Conservation (phyloP, 2,797 vertebrate genomes). For the Chelonia mydas region DNA sequence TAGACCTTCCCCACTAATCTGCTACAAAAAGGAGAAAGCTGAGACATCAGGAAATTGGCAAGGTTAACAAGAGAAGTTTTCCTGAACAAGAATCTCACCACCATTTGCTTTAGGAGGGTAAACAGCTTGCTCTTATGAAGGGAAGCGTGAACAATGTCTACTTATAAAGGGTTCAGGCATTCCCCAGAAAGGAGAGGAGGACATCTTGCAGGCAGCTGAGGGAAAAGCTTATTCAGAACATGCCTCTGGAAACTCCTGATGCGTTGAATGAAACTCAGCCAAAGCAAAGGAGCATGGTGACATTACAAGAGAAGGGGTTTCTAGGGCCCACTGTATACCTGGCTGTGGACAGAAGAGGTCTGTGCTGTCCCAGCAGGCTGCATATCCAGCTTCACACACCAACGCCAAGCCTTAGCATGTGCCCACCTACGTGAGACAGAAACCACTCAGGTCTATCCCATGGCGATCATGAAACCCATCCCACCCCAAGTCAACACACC, state of each 20-base stretch:
- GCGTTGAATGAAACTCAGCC: rapidly evolving
- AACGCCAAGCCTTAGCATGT: neutral
- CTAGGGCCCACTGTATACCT: neutral
- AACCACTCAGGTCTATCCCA: neutral
- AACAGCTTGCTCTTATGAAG: neutral
- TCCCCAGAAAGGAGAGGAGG: neutral
- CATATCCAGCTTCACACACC: neutral
- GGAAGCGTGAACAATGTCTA: neutral
- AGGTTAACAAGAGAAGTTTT: neutral
- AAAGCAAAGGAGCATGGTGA: neutral
- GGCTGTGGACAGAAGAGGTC: neutral
- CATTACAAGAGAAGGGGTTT: neutral
- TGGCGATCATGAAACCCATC: neutral
- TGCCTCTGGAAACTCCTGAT: neutral
- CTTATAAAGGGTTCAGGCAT: neutral
- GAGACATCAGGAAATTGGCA: rapidly evolving
- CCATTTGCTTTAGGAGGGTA: neutral
- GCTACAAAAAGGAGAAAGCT: neutral
- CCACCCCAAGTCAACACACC: neutral
- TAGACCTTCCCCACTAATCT: neutral
- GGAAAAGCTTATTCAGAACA: rapidly evolving
- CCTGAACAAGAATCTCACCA: rapidly evolving
- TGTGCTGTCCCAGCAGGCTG: neutral
- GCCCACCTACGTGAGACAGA: neutral
- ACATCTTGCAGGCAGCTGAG: neutral